Percentiles rank a stretch among this genome's conserved stretches.
Conservation (phyloP, 2,113 vertebrate genomes). For the Brachyistius frenatus region DNA sequence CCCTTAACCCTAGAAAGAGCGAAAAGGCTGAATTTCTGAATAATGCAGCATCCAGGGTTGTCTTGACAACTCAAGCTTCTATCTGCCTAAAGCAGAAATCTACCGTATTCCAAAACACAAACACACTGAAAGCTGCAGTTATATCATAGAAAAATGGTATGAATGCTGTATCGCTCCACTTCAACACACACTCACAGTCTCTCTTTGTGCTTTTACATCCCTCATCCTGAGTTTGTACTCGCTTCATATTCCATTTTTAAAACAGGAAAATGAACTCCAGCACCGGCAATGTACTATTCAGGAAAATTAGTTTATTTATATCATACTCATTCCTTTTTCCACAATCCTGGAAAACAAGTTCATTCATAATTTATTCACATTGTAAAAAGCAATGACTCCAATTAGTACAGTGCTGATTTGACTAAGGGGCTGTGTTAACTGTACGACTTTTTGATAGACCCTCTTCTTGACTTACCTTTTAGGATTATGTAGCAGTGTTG, state of each 20-base stretch:
- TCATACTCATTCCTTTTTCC: constrained; percentile 33
- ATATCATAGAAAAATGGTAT: constrained; percentile 37
- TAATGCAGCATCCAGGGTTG: constrained; percentile 53
- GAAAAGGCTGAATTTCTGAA: constrained; percentile 35
- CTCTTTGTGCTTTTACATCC: constrained; percentile 30
- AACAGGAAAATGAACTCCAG: constrained; percentile 38
- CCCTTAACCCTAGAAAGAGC: constrained; percentile 20
- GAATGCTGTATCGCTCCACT: constrained; percentile 21
- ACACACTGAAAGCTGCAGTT: constrained; percentile 48
- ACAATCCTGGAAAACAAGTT: constrained; percentile 19
- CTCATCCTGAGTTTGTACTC: constrained; percentile 44
- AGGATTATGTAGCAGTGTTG: no score
- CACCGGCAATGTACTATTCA: constrained; percentile 29
- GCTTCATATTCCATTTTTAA: constrained; percentile 57
- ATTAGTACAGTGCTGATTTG: no score
- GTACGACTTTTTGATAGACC: no score
- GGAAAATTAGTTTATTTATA: constrained; percentile 51
- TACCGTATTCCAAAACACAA: constrained; percentile 49
- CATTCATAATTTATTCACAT: constrained; percentile 42
- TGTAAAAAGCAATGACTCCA: constrained; percentile 4
- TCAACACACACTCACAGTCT: constrained; percentile 12
- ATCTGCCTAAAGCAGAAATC: constrained; percentile 37
- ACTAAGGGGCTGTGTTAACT: background rate
- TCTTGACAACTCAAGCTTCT: constrained; percentile 68
- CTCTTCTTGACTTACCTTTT: no score